Conservation (phyloP, 2,797 vertebrate genomes). For the Esox masquinongy region DNA sequence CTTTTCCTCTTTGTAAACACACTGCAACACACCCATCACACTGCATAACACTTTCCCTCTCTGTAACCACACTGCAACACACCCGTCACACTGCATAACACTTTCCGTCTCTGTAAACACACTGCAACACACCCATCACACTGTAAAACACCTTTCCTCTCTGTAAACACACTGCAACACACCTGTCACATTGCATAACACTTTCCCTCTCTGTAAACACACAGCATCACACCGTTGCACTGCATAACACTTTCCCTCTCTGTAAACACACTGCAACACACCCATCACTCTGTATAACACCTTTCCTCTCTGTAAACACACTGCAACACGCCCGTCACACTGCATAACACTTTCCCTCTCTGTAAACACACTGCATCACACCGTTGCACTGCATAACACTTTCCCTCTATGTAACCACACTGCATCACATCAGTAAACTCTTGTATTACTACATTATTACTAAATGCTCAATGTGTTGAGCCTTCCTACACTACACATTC, state of each 20-base stretch:
- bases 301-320: not conserved
- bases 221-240: no score
- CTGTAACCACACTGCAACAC: no score
- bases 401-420: constrained; percentile 29
- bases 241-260: not conserved
- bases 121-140: constrained; percentile 15
- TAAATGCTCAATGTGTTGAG: no score
- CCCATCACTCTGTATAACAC: not conserved
- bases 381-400: no score
- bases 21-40: not conserved
- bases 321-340: not conserved
- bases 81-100: no score
- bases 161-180: not conserved
- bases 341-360: no score
- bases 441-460: no score
- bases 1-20: not conserved
- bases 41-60: not conserved
- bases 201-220: not conserved
- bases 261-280: constrained; percentile 34
- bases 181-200: not conserved
- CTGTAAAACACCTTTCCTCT: not conserved
- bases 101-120: constrained; percentile 28
- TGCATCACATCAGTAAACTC: not conserved
- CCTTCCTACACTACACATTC: not conserved
- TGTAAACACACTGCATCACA: no score